Conservation (phyloP, 2,888 invertebrate genomes). For the Cistogaster globosa region DNA sequence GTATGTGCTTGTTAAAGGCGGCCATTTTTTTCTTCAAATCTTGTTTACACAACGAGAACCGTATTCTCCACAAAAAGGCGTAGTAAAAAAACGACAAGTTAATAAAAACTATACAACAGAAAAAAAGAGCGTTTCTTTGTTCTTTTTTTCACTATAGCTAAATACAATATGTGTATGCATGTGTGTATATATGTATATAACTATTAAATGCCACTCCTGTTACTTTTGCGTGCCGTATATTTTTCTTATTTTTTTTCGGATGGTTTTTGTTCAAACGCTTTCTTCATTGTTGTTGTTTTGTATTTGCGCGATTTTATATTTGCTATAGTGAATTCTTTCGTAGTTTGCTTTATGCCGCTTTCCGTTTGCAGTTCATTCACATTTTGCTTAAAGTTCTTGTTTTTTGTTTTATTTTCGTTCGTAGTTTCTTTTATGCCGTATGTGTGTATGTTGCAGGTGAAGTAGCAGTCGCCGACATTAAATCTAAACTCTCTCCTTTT, state of each 20-base stretch:
- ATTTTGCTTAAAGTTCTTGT: slow-evolving; percentile 62
- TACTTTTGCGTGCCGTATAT: slow-evolving; percentile 46
- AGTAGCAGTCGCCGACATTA: slow-evolving; percentile 27
- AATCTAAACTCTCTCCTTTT: slow-evolving; percentile 29
- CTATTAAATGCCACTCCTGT: slow-evolving; percentile 62
- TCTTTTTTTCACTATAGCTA: slow-evolving; percentile 28
- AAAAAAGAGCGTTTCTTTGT: slow-evolving; percentile 51
- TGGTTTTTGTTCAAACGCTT: slow-evolving; percentile 18
- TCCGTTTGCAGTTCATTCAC: slow-evolving; percentile 74
- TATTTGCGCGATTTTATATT: slow-evolving; percentile 46
- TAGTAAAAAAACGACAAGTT: slow-evolving; percentile 41
- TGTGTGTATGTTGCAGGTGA: slow-evolving; percentile 60
- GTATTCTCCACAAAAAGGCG: slow-evolving; percentile 50
- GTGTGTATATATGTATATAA: neutral
- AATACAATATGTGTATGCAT: neutral
- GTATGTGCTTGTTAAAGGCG: slow-evolving; percentile 16
- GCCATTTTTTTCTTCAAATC: slow-evolving; percentile 61
- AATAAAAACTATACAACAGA: slow-evolving; percentile 10
- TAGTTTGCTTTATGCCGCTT: slow-evolving; percentile 41
- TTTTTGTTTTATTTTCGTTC: slow-evolving; percentile 26
- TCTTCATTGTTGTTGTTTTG: slow-evolving; percentile 11
- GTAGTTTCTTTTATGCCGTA: slow-evolving; percentile 31
- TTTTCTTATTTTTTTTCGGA: slow-evolving; percentile 23
- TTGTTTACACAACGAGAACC: slow-evolving; percentile 68
- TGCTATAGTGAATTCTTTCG: slow-evolving; percentile 25